These are phyloP conservation scores for Australoheros scitulus DNA, from an alignment of 2,113 vertebrate genomes.

Conservation along the genomic window DNA sequence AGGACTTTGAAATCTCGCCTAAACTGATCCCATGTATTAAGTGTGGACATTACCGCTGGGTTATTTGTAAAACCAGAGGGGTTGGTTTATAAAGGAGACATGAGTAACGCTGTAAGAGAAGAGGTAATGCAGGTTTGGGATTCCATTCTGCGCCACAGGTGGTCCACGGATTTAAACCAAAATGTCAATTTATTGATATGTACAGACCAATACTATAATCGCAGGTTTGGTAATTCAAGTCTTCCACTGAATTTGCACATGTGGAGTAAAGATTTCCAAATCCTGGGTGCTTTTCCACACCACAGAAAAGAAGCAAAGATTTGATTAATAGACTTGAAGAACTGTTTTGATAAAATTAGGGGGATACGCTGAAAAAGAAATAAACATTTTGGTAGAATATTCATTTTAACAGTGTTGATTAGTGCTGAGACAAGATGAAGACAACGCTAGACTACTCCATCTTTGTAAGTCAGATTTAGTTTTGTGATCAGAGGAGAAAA, in stretches of 20 bases:
- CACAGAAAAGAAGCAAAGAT: background rate
- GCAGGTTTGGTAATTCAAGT: background rate
- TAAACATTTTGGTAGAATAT: too few species aligned
- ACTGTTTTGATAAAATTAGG: background rate
- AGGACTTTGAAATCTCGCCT: background rate
- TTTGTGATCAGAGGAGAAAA: background rate
- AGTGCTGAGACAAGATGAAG: background rate
- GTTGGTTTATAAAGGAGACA: background rate
- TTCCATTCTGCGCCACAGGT: background rate
- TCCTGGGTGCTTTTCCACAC: background rate
- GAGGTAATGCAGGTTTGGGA: background rate
- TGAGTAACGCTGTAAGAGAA: background rate
- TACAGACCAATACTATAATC: background rate
- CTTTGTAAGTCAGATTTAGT: background rate
- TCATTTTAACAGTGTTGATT: background rate
- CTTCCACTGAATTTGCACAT: background rate
- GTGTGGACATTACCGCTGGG: background rate
- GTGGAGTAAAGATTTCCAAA: background rate
- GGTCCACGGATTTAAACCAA: background rate
- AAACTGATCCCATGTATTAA: background rate
- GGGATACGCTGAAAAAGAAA: background rate
- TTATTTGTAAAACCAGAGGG: background rate
- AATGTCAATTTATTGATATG: background rate
- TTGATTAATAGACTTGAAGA: background rate
- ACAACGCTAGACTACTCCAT: background rate